Conservation (phyloP, 1,140 invertebrate species). For the Rhagoletis pomonella region DNA sequence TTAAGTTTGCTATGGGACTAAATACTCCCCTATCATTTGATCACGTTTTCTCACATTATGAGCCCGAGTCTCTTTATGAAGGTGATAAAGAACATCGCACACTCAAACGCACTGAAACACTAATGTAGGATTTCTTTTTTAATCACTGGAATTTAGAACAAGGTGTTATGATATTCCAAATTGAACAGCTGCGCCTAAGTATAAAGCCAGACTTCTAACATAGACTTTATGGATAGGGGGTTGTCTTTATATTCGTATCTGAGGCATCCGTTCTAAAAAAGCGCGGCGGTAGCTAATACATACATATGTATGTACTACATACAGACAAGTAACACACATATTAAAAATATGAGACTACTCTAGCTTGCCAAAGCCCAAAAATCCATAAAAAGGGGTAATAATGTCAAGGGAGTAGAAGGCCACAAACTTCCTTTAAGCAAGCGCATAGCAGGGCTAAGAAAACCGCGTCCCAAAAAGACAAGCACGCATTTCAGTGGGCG, state of each 20-base stretch:
- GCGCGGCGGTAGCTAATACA: not conserved
- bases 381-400: conserved; percentile 72
- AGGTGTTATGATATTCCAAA: not conserved
- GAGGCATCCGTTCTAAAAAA: too few species aligned
- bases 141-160: too few species aligned
- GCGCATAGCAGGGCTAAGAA: not conserved
- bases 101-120: not conserved
- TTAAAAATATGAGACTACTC: not conserved
- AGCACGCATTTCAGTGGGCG: not conserved
- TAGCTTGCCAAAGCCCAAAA: conserved; percentile 59
- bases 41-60: not conserved
- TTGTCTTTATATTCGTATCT: not conserved
- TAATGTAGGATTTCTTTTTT: too few species aligned
- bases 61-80: not conserved
- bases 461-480: not conserved
- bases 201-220: not conserved
- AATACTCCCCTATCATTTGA: not conserved
- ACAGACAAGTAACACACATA: not conserved
- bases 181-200: not conserved
- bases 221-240: not conserved
- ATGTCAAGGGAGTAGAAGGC: conserved; percentile 68
- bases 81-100: not conserved
- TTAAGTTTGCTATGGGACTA: not conserved
- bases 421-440: not conserved
- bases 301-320: not conserved